Base-by-base conservation (phyloP, 2,888 invertebrate species). In the Crepidodera aurea region DNA sequence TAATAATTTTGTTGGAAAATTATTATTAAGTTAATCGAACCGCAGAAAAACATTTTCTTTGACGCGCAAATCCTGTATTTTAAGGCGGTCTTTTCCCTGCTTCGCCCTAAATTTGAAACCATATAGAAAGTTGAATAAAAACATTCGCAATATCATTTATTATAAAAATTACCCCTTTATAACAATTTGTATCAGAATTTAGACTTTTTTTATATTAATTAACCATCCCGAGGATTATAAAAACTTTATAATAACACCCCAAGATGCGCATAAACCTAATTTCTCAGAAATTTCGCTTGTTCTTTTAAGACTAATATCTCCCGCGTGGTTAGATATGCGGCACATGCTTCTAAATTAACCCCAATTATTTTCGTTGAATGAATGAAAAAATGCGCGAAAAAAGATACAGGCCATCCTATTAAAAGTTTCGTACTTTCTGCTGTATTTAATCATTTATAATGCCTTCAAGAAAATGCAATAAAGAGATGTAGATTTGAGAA, bases 281-380 rank as follows among this genome's bases (percentile, higher is more conserved):
- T 37, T 13, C 37, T 37, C 13, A 37, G 37, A 37, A 13, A 37
- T 37, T 2, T 13, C 2, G 37, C 37, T 37, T 37, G 15, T 37
- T 37, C 15, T 8, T 12, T 12, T 13, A 37, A 37, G 37, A 37
- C 2, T 37, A 37, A 37, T 37, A 37, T 5, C 37, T 13, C 37
- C 13, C 37, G 4, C 13, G 37, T 37, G 37, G 37, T 15, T 15
- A 37, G 37, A 37, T 37, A 37, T 15, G 15, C 2, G 13, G 37
- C 37, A 37, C 37, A 13, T 37, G 10, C 2, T 32, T 32, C 32
- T 32, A 32, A 32, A 37, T 13, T 37, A 37, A 37, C 37, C 13
- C 12, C 15, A 37, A 37, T 37, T 37, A 37, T 37, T 34, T 34
- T 34, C n/a, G n/a, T n/a, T n/a, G n/a, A n/a, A n/a, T n/a, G n/a